A percentile compares a stretch with the other conserved stretches of the same genome.
Evolutionary conservation across 2,888 invertebrate genomes (phyloP).

Genomic region (Patella pellucida): DNA sequence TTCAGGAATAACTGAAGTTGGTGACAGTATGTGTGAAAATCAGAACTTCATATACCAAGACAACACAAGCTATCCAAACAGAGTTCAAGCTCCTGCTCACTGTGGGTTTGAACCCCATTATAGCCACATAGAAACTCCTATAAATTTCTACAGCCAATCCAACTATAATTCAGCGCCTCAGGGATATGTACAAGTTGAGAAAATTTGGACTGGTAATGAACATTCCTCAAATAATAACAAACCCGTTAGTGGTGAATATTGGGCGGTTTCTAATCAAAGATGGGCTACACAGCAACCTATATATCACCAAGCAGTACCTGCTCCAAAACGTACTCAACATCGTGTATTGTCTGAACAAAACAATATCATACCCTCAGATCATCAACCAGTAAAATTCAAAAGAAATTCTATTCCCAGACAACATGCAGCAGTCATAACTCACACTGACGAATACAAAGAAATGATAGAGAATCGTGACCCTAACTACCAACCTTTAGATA

Average conservation of each 20-base stretch:
- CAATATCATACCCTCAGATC: background rate
- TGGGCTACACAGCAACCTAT: background rate
- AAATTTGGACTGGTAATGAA: too few species aligned
- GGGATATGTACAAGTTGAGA: too few species aligned
- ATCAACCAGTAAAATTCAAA: background rate
- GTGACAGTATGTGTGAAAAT: too few species aligned
- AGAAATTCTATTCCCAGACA: background rate
- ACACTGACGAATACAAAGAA: background rate
- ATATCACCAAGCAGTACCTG: background rate
- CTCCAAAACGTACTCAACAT: background rate
- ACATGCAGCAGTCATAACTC: background rate
- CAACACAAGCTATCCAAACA: too few species aligned
- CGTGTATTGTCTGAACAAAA: background rate
- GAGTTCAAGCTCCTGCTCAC: too few species aligned
- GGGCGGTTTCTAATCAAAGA: too few species aligned
- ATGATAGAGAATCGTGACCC: background rate
- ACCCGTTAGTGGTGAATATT: too few species aligned
- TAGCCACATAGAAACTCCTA: background rate
- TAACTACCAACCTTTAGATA: background rate
- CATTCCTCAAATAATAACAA: too few species aligned
- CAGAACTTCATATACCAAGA: too few species aligned
- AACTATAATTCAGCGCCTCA: background rate
- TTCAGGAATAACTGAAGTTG: too few species aligned
- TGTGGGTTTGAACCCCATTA: background rate
- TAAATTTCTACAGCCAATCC: background rate